phyloP scores from a whole-genome alignment of 2,797 vertebrate genomes.

The Poecilia picta region DNA sequence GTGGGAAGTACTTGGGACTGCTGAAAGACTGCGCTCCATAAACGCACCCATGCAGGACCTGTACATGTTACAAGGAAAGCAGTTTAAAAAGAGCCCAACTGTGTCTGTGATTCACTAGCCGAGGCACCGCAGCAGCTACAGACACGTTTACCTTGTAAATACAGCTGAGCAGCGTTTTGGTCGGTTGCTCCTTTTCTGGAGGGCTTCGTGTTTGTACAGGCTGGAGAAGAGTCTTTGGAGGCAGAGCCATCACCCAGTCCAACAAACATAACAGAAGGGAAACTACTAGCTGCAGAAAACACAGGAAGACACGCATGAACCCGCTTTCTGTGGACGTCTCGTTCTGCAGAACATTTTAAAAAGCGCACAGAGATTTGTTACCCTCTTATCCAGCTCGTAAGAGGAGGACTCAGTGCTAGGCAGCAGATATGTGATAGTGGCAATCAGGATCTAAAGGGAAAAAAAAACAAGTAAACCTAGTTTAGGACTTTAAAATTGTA shows the following conservation, averaged over 20 bases:
- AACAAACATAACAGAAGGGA: conserved; percentile 95
- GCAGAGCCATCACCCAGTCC: conserved; percentile 98
- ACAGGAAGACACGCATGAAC: neutral
- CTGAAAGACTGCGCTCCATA: conserved; percentile 97
- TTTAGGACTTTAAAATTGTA: neutral
- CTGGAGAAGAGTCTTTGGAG: conserved; percentile 91
- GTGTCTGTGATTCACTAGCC: neutral
- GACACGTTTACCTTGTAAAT: conserved; percentile 90
- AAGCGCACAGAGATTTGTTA: conserved; percentile 55
- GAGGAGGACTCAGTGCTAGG: conserved; percentile 92
- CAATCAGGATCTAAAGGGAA: conserved; percentile 88
- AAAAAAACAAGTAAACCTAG: conserved; percentile 8
- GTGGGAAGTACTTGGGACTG: conserved; percentile 93
- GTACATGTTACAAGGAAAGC: conserved; percentile 18
- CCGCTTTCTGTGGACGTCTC: neutral
- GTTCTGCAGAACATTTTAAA: neutral
- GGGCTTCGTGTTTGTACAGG: conserved; percentile 84
- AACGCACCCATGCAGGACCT: conserved; percentile 97
- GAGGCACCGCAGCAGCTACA: neutral
- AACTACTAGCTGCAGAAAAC: conserved; percentile 88
- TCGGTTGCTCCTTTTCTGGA: conserved; percentile 87
- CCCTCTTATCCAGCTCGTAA: conserved; percentile 96
- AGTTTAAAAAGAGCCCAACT: neutral
- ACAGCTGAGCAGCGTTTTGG: conserved; percentile 93
- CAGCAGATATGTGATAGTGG: conserved; percentile 93